phyloP scores from a whole-genome alignment of 2,888 invertebrate species.

The Neoitamus cyanurus region DNA sequence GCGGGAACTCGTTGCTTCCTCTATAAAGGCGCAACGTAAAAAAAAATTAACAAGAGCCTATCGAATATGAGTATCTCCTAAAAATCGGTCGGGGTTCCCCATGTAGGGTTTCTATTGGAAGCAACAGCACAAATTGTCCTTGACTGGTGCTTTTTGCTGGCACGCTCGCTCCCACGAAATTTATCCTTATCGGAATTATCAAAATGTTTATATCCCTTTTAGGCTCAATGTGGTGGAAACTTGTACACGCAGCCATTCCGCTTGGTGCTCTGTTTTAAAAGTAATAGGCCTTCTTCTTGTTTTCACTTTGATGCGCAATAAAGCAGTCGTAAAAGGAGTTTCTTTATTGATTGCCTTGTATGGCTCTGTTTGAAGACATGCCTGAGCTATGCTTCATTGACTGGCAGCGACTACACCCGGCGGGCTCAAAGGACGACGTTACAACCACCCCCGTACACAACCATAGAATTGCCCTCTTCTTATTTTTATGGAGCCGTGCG shows the following conservation, averaged over 20 bases:
- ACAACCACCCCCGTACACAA: not conserved
- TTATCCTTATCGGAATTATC: not conserved
- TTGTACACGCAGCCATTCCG: not conserved
- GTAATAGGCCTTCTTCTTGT: constrained; percentile 30
- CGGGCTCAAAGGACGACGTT: constrained; percentile 6
- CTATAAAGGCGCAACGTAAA: not conserved
- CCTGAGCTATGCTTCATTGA: constrained; percentile 18
- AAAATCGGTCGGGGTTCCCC: not conserved
- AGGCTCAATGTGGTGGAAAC: constrained; percentile 11
- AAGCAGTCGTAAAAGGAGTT: constrained; percentile 28
- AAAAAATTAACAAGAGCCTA: not conserved
- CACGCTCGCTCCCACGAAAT: not conserved
- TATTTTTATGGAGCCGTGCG: constrained; percentile 29
- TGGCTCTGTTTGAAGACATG: constrained; percentile 16
- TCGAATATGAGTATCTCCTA: not conserved
- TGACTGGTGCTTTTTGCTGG: not conserved
- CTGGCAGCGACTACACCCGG: not conserved
- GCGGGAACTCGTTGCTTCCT: not conserved
- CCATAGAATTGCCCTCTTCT: not conserved
- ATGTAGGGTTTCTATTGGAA: not conserved
- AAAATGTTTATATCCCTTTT: not conserved
- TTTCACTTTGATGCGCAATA: constrained; percentile 36
- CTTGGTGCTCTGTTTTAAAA: constrained; percentile 1
- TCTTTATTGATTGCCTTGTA: constrained; percentile 20
- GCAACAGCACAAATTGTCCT: not conserved